phyloP scores from a whole-genome alignment of 1,140 invertebrate genomes.

The Steinernema khuongi region DNA sequence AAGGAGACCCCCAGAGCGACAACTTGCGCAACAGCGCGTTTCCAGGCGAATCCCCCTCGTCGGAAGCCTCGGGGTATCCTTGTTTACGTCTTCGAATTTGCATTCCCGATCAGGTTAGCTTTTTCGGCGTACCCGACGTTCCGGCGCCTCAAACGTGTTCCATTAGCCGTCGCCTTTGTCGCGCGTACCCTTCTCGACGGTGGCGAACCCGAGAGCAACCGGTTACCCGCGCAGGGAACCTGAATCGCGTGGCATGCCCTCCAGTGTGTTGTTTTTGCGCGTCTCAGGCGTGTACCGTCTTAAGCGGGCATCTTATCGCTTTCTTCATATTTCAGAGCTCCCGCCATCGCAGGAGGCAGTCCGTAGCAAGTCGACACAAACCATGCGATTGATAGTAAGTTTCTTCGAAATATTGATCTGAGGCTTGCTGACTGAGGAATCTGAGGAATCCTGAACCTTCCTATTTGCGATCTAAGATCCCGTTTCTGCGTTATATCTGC shows the following conservation, averaged over 20 bases:
- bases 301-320: not conserved
- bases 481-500: no score
- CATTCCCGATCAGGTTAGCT: not conserved
- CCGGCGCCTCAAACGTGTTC: not conserved
- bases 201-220: no score
- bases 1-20: no score
- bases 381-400: not conserved
- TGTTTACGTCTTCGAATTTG: not conserved
- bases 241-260: no score
- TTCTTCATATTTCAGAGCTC: not conserved
- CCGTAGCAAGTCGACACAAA: not conserved
- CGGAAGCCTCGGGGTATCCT: not conserved
- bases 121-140: not conserved
- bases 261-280: no score
- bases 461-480: no score
- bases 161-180: not conserved
- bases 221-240: no score
- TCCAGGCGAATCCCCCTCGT: not conserved
- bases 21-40: no score
- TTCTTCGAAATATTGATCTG: not conserved
- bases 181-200: no score
- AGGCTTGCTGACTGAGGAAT: not conserved
- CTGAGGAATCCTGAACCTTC: no score
- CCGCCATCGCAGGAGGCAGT: not conserved
- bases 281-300: not conserved